Evolutionary conservation across 2,797 vertebrate genomes (phyloP), one percentile per base, ranked within the genome.

Genomic region (Neosilurus hyrtlii): DNA sequence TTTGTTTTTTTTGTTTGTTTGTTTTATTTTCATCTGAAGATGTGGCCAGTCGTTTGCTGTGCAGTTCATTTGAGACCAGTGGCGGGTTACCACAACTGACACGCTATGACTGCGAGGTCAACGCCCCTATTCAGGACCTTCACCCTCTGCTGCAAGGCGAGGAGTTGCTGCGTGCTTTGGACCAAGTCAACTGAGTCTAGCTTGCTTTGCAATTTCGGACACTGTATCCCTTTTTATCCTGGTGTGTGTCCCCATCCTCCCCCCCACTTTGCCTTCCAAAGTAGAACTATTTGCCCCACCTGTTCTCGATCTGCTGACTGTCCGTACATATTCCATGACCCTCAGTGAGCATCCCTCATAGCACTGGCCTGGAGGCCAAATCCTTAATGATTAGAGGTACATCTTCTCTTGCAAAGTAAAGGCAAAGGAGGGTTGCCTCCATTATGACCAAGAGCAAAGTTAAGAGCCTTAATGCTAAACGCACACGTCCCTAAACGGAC

Each of bases 51-150:
- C 95, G 95, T 89, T 94, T 99, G 84, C 91, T 99, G 88, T 95
- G 95, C 90, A 96, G 94, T 87, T 97, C 97, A 1, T 93, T 96
- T 66, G 97, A 98, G 73, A 91, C 92, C 88, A 93, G 90, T 66
- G 87, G 91, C 65, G 94, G 93, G 82, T 92, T 99, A 86, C 98
- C 98, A 11, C 96, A 98, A 80, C 95, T 99, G 88, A 99, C 97
- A 37, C 95, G 97, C 88, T 97, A 99, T 0, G 98, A 99, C 92
- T 99, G 97, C 52, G 97, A 99, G 94, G 97, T 99, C 89, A 99
- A 99, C 6, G 97, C 96, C 85, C 98, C 98, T 65, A 83, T 99
- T 88, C 97, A 97, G 94, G 97, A 95, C 83, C 97, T 96, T 85
- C 96, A 97, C 92, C 96, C 95, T 93, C 94, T 99, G 90, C 95